phyloP scores from a whole-genome alignment of 2,888 invertebrate genomes.

The Meganola albula region DNA sequence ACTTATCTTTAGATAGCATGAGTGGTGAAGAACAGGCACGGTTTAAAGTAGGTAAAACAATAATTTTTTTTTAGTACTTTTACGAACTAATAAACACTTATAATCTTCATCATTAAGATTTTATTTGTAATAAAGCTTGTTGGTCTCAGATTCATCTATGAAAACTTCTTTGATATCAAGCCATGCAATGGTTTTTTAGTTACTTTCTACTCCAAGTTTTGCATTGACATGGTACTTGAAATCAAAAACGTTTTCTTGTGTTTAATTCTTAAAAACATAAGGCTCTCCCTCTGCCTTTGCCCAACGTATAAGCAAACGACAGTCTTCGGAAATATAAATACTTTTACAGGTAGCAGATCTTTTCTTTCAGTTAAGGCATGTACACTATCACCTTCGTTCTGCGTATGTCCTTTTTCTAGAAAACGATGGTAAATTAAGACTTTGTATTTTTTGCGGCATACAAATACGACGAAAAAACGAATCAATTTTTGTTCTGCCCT shows the following conservation, averaged over 20 bases:
- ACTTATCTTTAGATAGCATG: conserved; percentile 3
- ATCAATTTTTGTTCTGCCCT: conserved; percentile 5
- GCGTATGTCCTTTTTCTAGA: conserved; percentile 9
- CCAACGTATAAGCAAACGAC: conserved; percentile 2
- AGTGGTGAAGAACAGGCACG: conserved; percentile 1
- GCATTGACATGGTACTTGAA: neutral
- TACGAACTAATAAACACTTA: conserved; percentile 4
- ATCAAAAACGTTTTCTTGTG: neutral
- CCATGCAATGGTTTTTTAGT: conserved; percentile 4
- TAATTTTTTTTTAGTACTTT: conserved; percentile 1
- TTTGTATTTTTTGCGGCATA: conserved; percentile 6
- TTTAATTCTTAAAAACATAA: conserved; percentile 1
- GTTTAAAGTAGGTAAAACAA: neutral
- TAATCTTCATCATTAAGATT: conserved; percentile 3
- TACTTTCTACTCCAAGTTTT: conserved; percentile 6
- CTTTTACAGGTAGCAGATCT: neutral
- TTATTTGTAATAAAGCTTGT: conserved; percentile 7
- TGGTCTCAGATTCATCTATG: neutral
- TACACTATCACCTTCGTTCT: conserved; percentile 5
- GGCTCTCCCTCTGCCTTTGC: conserved; percentile 4
- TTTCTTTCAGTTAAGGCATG: conserved; percentile 1
- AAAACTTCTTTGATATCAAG: conserved; percentile 1
- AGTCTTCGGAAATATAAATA: conserved; percentile 5
- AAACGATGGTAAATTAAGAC: conserved; percentile 6
- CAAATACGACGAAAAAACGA: conserved; percentile 7